Evolutionary conservation across 2,797 vertebrate genomes (phyloP).

Genomic region (Rhincodon typus): DNA sequence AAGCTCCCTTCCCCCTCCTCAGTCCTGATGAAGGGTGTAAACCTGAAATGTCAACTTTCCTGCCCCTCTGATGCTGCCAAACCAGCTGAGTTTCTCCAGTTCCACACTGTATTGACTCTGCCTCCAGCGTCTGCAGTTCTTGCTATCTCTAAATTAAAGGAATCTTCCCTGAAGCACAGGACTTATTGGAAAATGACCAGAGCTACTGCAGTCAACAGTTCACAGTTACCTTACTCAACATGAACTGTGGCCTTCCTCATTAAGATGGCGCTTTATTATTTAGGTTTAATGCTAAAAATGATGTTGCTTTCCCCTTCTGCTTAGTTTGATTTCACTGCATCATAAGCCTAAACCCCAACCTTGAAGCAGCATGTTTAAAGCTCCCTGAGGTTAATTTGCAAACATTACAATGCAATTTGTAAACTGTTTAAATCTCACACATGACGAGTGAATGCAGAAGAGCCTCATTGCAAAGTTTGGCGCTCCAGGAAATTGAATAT

Average conservation of each 20-base stretch:
- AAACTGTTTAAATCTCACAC: constrained; percentile 16
- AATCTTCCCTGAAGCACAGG: neutral
- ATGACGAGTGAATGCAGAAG: neutral
- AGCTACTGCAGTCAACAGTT: neutral
- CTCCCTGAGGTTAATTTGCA: constrained; percentile 32
- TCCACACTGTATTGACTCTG: no score
- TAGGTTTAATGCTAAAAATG: neutral
- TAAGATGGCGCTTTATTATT: neutral
- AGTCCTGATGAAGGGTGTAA: no score
- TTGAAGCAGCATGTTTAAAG: neutral
- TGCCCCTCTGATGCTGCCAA: no score
- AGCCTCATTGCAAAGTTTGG: neutral
- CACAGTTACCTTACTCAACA: neutral
- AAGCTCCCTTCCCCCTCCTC: no score
- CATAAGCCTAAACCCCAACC: neutral
- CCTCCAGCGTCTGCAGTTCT: no score
- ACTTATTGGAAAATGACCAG: neutral
- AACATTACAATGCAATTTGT: constrained; percentile 31
- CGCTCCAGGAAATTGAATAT: neutral
- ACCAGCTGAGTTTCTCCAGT: no score
- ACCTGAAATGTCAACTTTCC: no score
- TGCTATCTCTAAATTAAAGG: neutral
- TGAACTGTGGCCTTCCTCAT: neutral
- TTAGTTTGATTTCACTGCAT: neutral
- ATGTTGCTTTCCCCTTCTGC: neutral